phyloP scores from a whole-genome alignment of 1,140 invertebrate genomes.

The Pogonomyrmex californicus region DNA sequence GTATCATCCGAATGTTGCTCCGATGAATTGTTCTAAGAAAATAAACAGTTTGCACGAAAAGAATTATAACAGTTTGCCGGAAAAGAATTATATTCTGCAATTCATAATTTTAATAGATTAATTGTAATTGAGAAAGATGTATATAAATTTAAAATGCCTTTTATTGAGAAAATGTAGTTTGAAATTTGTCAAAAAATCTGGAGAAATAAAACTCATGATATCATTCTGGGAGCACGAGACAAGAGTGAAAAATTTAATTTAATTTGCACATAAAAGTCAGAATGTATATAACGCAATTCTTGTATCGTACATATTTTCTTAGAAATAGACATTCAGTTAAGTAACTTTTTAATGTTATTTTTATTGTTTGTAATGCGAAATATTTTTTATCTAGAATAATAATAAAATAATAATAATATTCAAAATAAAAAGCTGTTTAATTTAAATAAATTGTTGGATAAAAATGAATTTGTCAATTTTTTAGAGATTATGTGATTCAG shows the following conservation, averaged over 20 bases:
- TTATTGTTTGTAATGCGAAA: neutral
- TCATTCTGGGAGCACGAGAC: neutral
- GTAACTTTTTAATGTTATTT: neutral
- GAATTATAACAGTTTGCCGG: neutral
- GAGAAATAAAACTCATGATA: neutral
- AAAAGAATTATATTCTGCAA: neutral
- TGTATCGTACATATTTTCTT: neutral
- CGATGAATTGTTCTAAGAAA: neutral
- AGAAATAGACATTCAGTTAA: neutral
- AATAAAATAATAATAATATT: neutral
- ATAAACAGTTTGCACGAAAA: slow-evolving; percentile 4
- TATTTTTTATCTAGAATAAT: neutral
- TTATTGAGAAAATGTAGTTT: neutral
- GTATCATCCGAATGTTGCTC: no score
- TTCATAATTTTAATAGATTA: neutral
- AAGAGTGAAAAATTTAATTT: neutral
- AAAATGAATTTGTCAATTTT: no score
- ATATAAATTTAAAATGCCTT: neutral
- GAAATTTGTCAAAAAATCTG: neutral
- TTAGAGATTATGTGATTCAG: no score
- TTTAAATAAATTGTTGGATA: no score
- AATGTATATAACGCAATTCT: neutral
- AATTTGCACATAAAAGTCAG: neutral
- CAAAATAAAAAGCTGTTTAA: neutral
- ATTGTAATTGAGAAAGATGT: neutral